Base-by-base conservation (phyloP, 2,113 vertebrate species). In the Ochotona princeps region DNA sequence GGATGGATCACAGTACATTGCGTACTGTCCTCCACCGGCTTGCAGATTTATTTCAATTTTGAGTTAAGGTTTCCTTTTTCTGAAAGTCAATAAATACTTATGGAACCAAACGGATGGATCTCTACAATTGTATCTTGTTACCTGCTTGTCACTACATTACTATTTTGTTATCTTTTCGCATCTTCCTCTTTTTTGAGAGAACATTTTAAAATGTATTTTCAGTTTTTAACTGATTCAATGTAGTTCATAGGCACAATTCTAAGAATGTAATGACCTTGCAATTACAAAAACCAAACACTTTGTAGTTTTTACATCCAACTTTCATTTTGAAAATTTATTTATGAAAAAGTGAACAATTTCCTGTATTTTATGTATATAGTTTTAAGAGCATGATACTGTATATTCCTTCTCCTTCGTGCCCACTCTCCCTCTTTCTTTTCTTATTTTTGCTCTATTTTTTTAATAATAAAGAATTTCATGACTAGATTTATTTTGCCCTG, bases 31-130 rank as follows among this genome's bases (percentile, higher is more conserved):
- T 80, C 32, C 49, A 47, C 38, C 4, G 72, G 23, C 47, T 90
- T 44, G 67, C 17, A 93, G 74, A 93, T 83, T 74, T 25, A 30
- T 28, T 84, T 84, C 47, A 74, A 54, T 74, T 14, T 87, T 80
- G 60, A 80, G 57, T 87, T 90, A 69, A 10, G n/a, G 13, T 21
- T 17, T 20, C 14, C 14, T 57, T 57, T 57, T 57, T 57, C 28
- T 88, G 21, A 57, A 93, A 73, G 13, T 89, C n/a, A 63, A 0
- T 49, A 57, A 65, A 54, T 61, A 86, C 70, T 82, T 90, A 32
- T 83, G 66, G 25, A 83, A 47, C 72, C 25, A 35, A 17, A 66
- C 32, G 21, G 23, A 67, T 20, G 47, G 25, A 57, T 83, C 67
- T 74, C 60, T 83, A 32, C 30, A 80, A 21, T 30, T 69, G 38